phyloP scores from a whole-genome alignment of 2,888 invertebrate genomes.

The Acleris holmiana region DNA sequence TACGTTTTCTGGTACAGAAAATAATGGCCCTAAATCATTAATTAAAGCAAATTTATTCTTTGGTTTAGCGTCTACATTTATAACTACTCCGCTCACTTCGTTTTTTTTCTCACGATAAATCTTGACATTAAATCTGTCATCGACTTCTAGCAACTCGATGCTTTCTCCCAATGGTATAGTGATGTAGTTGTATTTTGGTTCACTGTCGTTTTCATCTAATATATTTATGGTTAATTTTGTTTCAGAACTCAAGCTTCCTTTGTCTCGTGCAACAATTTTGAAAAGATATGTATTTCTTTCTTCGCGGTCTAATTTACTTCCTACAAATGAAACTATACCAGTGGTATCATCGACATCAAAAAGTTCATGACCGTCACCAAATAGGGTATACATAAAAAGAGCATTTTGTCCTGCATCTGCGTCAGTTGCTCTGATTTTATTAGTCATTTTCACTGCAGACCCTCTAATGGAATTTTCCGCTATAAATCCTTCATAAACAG shows the following conservation, averaged over 20 bases:
- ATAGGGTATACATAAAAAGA: slow-evolving; percentile 87
- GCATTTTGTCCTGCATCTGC: slow-evolving; percentile 88
- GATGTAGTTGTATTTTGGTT: slow-evolving; percentile 88
- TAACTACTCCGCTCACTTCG: slow-evolving; percentile 56
- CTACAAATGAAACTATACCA: slow-evolving; percentile 85
- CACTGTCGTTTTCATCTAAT: slow-evolving; percentile 92
- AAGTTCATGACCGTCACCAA: slow-evolving; percentile 90
- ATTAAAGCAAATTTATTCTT: slow-evolving; percentile 68
- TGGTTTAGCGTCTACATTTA: slow-evolving; percentile 66
- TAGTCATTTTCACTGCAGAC: slow-evolving; percentile 88
- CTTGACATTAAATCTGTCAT: slow-evolving; percentile 78
- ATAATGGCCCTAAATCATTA: slow-evolving; percentile 81
- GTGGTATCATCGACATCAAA: slow-evolving; percentile 87
- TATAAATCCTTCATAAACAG: slow-evolving; percentile 90
- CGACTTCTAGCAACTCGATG: slow-evolving; percentile 86
- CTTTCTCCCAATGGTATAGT: slow-evolving; percentile 88
- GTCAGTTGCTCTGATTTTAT: slow-evolving; percentile 88
- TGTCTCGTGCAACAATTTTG: slow-evolving; percentile 90
- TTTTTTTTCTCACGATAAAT: slow-evolving; percentile 73
- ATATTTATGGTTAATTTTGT: slow-evolving; percentile 88
- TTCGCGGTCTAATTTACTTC: slow-evolving; percentile 89
- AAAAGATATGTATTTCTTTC: slow-evolving; percentile 87
- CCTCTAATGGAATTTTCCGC: slow-evolving; percentile 90
- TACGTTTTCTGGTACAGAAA: slow-evolving; percentile 89
- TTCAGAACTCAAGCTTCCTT: slow-evolving; percentile 90